phyloP scores from a whole-genome alignment of 1,140 invertebrate genomes.

The Drosophila baimaii region DNA sequence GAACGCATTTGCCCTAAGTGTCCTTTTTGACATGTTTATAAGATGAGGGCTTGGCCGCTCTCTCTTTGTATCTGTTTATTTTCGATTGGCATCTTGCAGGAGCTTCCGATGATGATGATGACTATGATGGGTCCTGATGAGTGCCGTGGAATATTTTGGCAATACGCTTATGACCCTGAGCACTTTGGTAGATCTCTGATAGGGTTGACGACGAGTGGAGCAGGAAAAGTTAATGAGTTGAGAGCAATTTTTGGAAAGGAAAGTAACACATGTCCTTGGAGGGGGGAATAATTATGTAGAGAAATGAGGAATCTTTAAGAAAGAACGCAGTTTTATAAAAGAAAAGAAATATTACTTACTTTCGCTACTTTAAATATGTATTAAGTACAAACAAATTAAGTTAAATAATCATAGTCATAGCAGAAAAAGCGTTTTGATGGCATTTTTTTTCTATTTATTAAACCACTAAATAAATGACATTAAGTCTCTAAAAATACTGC shows the following conservation, averaged over 20 bases:
- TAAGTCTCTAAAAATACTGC: neutral
- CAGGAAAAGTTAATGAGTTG: slow-evolving; percentile 39
- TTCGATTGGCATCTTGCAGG: slow-evolving; percentile 48
- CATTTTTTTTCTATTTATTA: too few relatives aligned
- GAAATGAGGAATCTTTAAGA: neutral
- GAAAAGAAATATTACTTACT: too few relatives aligned
- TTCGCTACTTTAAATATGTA: neutral
- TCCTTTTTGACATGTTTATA: slow-evolving; percentile 82
- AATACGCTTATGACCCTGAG: slow-evolving; percentile 22
- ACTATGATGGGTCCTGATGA: slow-evolving; percentile 46
- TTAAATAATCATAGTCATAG: too few relatives aligned
- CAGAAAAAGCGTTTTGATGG: too few relatives aligned
- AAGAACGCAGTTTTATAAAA: neutral
- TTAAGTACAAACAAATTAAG: too few relatives aligned
- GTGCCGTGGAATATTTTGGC: slow-evolving; percentile 20
- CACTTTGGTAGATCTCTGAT: slow-evolving; percentile 45
- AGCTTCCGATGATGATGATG: slow-evolving; percentile 32
- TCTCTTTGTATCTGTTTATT: slow-evolving; percentile 37
- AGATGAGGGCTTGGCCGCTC: slow-evolving; percentile 46
- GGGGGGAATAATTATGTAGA: neutral
- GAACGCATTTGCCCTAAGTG: slow-evolving; percentile 79
- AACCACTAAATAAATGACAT: neutral
- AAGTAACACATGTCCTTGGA: slow-evolving; percentile 6
- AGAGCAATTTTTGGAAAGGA: neutral
- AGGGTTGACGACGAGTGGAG: slow-evolving; percentile 15